A percentile compares a stretch with the other conserved stretches of the same genome.
Conservation (phyloP, 2,113 vertebrate genomes). For the Propithecus coquereli region DNA sequence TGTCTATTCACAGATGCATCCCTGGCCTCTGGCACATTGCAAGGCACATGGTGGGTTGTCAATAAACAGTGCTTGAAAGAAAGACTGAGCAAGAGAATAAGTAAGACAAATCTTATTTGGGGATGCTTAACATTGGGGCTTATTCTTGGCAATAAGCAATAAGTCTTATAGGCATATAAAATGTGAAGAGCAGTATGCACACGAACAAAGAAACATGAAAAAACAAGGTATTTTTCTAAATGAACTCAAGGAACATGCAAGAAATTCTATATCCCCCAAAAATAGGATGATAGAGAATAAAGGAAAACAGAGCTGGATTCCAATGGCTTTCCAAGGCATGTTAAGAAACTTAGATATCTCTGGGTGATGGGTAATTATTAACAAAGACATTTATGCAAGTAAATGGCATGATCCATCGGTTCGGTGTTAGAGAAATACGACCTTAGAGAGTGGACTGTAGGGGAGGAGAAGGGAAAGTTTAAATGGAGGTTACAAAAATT, state of each 20-base stretch:
- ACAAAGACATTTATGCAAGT: neutral
- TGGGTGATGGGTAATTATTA: neutral
- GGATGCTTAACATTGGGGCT: neutral
- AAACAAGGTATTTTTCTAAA: neutral
- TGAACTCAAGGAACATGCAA: neutral
- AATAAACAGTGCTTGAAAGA: neutral
- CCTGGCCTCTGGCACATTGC: neutral
- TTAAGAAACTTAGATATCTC: constrained; percentile 1
- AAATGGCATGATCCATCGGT: neutral
- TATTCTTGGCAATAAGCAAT: neutral
- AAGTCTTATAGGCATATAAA: neutral
- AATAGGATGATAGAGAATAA: neutral
- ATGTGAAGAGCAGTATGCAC: neutral
- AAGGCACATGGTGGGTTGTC: neutral
- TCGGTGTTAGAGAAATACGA: neutral
- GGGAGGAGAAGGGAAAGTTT: neutral
- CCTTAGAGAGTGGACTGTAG: neutral
- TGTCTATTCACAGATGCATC: neutral
- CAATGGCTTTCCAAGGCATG: neutral
- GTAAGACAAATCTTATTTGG: neutral
- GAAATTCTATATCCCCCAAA: neutral
- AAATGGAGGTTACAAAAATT: neutral
- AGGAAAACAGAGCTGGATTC: neutral
- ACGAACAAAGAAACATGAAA: neutral
- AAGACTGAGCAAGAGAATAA: neutral